Evolutionary conservation across 2,797 vertebrate species (phyloP), one percentile per base, ranked within the genome.

Genomic region (Helostoma temminkii): DNA sequence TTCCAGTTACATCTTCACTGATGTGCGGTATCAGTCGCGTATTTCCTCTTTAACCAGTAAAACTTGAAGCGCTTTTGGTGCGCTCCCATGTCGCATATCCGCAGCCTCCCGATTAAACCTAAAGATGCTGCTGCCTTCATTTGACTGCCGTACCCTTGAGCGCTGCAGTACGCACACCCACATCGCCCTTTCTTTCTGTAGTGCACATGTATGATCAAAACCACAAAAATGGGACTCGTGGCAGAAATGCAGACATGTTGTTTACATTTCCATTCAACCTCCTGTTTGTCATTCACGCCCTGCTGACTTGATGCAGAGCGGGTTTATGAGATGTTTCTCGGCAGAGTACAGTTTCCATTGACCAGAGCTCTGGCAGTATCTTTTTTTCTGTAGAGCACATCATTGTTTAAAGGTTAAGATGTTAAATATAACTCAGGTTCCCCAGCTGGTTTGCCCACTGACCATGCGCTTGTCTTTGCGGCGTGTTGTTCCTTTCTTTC

Each of bases 121-220:
- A 50, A 56, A 73, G 83, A 83, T 41, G 16, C 39, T 84, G 81
- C 78, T 76, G 78, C 19, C 66, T 81, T 60, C 50, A 34, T 82
- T 66, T 77, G 76, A 71, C 81, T 88, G 85, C 64, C 84, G 25
- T 89, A 90, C 89, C 88, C 88, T 89, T 91, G 86, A 86, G 84
- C 89, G 71, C 83, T 87, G 89, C 88, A 83, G 76, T 19, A 41
- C 46, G 50, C 74, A 71, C 84, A 76, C 78, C 80, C 81, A 76
- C 86, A 76, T 39, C 60, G 78, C 59, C 36, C 72, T 50, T 32
- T 71, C 34, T 55, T 21, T 55, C 42, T 45, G 24, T 9, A 48
- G 30, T 24, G 6, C 16, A 14, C 53, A 69, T 68, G 73, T 74
- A 71, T 26, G 59, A 67, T 61, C 58, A 48, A 26, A 28, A 10